Percentiles rank a stretch among this genome's conserved stretches.
phyloP scores from a whole-genome alignment of 2,888 invertebrate species.

The Acleris holmiana region DNA sequence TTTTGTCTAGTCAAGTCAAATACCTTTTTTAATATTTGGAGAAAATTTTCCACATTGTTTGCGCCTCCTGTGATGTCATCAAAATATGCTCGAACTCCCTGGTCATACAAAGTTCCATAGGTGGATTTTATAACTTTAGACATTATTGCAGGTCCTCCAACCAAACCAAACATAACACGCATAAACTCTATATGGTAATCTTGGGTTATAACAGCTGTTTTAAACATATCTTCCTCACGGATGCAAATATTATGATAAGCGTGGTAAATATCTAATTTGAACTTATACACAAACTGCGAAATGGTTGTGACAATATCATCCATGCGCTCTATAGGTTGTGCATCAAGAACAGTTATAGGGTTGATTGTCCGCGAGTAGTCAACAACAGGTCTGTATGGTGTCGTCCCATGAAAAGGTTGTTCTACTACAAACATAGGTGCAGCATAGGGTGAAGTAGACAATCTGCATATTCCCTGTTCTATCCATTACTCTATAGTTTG shows the following conservation, averaged over 20 bases:
- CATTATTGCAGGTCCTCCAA: slow-evolving; percentile 28
- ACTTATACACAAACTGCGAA: slow-evolving; percentile 22
- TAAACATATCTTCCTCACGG: slow-evolving; percentile 14
- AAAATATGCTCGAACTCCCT: slow-evolving; percentile 24
- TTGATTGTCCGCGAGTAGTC: slow-evolving; percentile 29
- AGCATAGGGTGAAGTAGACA: slow-evolving; percentile 27
- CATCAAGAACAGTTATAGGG: slow-evolving; percentile 20
- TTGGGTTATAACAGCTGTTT: slow-evolving; percentile 22
- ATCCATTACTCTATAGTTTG: slow-evolving; percentile 27
- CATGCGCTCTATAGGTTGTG: slow-evolving; percentile 18
- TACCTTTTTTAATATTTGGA: too few relatives aligned
- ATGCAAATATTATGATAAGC: slow-evolving; percentile 22
- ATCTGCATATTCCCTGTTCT: slow-evolving; percentile 22
- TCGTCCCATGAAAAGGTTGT: slow-evolving; percentile 28
- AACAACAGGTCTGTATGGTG: slow-evolving; percentile 26
- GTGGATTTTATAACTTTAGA: slow-evolving; percentile 25
- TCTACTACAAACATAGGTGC: slow-evolving; percentile 29
- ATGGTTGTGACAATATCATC: slow-evolving; percentile 21
- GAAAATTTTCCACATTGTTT: slow-evolving; percentile 12
- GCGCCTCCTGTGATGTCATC: slow-evolving; percentile 26
- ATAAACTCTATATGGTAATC: slow-evolving; percentile 25
- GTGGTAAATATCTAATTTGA: slow-evolving; percentile 26
- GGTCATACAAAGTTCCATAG: slow-evolving; percentile 12
- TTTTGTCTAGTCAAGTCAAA: slow-evolving; percentile 27
- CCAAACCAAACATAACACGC: slow-evolving; percentile 23